These are phyloP conservation scores for Glaucidium brasilianum DNA, from an alignment of 2,113 vertebrate genomes.

Conservation along the genomic window DNA sequence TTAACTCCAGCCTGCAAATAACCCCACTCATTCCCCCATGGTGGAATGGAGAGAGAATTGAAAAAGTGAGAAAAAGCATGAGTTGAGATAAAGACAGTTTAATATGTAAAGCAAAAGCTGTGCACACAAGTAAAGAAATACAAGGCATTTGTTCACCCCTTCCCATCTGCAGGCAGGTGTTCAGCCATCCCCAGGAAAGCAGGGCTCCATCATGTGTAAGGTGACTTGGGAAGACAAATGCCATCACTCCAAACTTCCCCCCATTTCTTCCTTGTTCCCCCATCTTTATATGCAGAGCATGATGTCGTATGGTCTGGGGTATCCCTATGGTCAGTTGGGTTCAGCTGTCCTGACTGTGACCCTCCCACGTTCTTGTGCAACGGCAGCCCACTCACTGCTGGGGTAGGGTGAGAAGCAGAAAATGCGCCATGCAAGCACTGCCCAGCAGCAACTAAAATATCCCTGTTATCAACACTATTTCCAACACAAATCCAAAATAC, in stretches of 20 bases:
- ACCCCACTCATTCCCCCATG: neutral
- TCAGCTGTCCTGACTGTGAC: neutral
- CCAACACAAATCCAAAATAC: neutral
- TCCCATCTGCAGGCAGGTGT: neutral
- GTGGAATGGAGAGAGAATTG: neutral
- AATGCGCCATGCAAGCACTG: too few species aligned
- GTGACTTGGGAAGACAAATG: neutral
- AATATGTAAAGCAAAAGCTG: neutral
- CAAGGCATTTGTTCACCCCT: neutral
- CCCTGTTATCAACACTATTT: neutral
- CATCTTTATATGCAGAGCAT: neutral
- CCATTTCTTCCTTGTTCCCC: neutral
- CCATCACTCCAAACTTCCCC: neutral
- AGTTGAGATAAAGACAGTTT: neutral
- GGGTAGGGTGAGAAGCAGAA: neutral
- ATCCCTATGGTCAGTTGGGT: neutral
- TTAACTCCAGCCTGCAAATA: neutral
- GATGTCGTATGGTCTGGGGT: neutral
- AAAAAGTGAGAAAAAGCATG: neutral
- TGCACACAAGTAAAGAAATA: neutral
- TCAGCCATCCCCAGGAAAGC: neutral
- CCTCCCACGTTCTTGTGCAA: neutral
- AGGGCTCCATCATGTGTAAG: neutral
- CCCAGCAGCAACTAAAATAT: neutral
- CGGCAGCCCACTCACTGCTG: neutral